Conservation (phyloP, 2,113 vertebrate genomes). For the Cavia aperea region DNA sequence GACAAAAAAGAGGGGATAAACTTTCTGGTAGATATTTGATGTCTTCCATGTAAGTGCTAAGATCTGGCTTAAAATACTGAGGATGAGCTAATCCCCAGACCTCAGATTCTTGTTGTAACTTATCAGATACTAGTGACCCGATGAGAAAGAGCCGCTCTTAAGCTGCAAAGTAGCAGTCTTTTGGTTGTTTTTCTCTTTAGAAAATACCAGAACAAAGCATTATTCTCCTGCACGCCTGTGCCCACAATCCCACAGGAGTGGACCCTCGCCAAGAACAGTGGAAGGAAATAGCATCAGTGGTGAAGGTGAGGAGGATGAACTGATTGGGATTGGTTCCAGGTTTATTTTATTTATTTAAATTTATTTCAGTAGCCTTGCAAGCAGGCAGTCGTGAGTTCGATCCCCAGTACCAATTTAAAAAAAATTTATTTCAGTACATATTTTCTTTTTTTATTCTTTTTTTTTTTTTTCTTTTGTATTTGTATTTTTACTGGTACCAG, state of each 20-base stretch:
- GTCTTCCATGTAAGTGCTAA: neutral
- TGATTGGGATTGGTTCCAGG: accelerated
- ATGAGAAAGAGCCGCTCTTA: neutral
- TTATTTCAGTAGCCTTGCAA: too few relatives aligned
- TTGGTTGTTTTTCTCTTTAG: constrained; percentile 70
- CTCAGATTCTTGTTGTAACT: neutral
- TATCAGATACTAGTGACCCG: neutral
- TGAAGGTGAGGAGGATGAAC: constrained; percentile 82
- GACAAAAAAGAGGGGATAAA: neutral
- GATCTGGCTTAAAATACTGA: neutral
- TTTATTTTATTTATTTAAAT: neutral
- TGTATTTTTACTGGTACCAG: too few relatives aligned
- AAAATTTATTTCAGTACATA: too few relatives aligned
- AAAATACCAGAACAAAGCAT: constrained; percentile 96
- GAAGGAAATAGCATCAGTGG: constrained; percentile 86
- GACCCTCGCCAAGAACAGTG: constrained; percentile 94
- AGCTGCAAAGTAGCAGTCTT: neutral
- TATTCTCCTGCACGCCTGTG: constrained; percentile 92
- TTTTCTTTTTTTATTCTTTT: too few relatives aligned
- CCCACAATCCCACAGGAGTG: constrained; percentile 97
- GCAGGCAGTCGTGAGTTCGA: too few relatives aligned
- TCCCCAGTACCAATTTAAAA: too few relatives aligned
- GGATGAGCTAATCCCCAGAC: neutral
- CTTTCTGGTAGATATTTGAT: neutral
- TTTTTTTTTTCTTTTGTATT: too few relatives aligned